These are phyloP conservation scores for Chrysocyon brachyurus DNA, from an alignment of 2,797 vertebrate species.

Conservation along the genomic window DNA sequence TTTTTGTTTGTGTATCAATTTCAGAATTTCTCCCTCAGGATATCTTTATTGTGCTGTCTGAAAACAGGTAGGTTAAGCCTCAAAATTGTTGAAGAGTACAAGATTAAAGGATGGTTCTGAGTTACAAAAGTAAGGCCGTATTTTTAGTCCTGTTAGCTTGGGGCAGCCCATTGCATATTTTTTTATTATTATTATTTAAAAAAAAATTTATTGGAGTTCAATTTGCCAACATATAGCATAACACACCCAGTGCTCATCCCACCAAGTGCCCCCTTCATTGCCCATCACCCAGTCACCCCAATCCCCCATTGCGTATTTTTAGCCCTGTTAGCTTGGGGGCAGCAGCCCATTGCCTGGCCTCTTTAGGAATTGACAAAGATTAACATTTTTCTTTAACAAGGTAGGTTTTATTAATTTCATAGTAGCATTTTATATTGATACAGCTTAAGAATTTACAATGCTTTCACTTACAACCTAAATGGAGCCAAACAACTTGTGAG, in stretches of 20 bases:
- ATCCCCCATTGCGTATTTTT: neutral
- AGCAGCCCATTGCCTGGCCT: neutral
- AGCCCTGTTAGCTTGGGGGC: neutral
- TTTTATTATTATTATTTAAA: too few species aligned
- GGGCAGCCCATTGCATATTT: neutral
- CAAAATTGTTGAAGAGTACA: neutral
- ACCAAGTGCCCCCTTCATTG: too few species aligned
- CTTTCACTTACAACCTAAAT: neutral
- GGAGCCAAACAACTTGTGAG: neutral
- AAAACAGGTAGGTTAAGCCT: neutral
- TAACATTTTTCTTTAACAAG: conserved; percentile 44
- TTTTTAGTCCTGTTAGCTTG: neutral
- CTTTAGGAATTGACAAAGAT: neutral
- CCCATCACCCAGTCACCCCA: too few species aligned
- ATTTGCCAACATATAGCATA: too few species aligned
- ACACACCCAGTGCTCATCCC: too few species aligned
- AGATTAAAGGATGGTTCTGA: neutral
- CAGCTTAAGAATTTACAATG: neutral
- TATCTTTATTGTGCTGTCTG: neutral
- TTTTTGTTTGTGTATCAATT: conserved; percentile 29
- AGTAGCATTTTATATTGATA: neutral
- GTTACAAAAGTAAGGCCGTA: neutral
- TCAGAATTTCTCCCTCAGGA: neutral
- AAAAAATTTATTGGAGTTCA: too few species aligned
- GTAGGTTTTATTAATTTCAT: neutral